A percentile compares a stretch with the other conserved stretches of the same genome.
These are phyloP conservation scores for Notolabrus celidotus DNA, from an alignment of 2,797 vertebrate genomes.

Conservation along the genomic window DNA sequence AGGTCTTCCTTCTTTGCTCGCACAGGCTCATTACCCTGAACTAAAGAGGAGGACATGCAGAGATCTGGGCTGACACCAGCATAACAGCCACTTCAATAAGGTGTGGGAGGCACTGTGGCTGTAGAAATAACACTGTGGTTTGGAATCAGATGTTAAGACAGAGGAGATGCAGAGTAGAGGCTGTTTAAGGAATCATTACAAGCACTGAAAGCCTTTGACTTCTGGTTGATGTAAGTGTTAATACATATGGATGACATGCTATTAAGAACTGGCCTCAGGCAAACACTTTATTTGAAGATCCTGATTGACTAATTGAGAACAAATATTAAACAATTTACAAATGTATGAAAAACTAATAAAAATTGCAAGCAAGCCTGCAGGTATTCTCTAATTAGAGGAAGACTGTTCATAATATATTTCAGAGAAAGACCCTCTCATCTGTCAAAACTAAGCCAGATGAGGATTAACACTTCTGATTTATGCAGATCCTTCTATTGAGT, in stretches of 20 bases:
- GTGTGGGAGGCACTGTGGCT: constrained; percentile 45
- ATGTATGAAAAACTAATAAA: not conserved
- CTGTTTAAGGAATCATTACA: constrained; percentile 25
- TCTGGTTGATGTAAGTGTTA: constrained; percentile 11
- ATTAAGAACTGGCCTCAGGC: not conserved
- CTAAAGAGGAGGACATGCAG: constrained; percentile 49
- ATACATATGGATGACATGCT: not conserved
- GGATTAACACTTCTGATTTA: constrained; percentile 77
- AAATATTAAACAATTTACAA: not conserved
- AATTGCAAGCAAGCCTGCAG: constrained; percentile 29
- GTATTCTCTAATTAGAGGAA: constrained; percentile 55
- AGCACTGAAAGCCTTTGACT: constrained; percentile 4
- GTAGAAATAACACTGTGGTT: constrained; percentile 46
- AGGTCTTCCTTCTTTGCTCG: constrained; percentile 33
- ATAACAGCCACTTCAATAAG: constrained; percentile 57
- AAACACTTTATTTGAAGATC: constrained; percentile 2
- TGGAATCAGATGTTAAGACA: constrained; percentile 46
- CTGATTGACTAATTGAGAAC: constrained; percentile 17
- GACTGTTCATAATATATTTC: constrained; percentile 63
- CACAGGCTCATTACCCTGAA: constrained; percentile 62
- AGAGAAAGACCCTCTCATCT: constrained; percentile 63
- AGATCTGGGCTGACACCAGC: constrained; percentile 48
- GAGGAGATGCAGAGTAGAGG: constrained; percentile 30
- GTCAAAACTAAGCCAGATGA: constrained; percentile 70
- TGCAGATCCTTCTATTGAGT: constrained; percentile 78